These are phyloP conservation scores for Enteromius mattozi DNA, from an alignment of 2,797 vertebrate species.

Conservation along the genomic window DNA sequence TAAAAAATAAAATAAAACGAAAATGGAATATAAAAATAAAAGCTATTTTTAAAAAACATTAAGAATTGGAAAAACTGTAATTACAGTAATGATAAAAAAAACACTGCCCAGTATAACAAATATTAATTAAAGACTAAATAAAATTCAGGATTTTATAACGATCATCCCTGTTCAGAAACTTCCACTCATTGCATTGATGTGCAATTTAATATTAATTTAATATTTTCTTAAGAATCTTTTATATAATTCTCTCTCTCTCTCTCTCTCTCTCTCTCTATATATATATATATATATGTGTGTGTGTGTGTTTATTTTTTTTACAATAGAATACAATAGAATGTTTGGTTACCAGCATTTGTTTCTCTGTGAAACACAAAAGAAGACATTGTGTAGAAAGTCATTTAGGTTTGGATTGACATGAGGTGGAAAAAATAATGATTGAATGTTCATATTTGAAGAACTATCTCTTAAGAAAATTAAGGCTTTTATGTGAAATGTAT, in stretches of 20 bases:
- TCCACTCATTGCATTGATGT: neutral
- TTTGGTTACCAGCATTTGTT: neutral
- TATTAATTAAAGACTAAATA: neutral
- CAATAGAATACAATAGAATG: neutral
- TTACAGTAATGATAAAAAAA: neutral
- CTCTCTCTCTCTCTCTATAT: no score
- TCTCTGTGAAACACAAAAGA: neutral
- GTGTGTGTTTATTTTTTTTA: no score
- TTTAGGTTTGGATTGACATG: neutral
- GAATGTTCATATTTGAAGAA: neutral
- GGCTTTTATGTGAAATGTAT: neutral
- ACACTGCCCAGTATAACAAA: neutral
- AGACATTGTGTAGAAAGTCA: neutral
- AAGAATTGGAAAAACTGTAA: no score
- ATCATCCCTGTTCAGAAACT: no score
- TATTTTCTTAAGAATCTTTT: no score
- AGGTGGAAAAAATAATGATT: neutral
- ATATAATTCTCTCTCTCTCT: no score
- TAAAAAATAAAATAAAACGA: no score
- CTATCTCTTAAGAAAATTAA: no score
- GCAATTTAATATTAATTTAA: neutral
- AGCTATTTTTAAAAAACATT: no score
- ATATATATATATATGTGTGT: no score
- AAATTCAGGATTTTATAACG: neutral
- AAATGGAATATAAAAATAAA: no score